A percentile compares a stretch with the other conserved stretches of the same genome.
Conservation (phyloP, 1,140 invertebrate genomes). For the Cherax quadricarinatus region DNA sequence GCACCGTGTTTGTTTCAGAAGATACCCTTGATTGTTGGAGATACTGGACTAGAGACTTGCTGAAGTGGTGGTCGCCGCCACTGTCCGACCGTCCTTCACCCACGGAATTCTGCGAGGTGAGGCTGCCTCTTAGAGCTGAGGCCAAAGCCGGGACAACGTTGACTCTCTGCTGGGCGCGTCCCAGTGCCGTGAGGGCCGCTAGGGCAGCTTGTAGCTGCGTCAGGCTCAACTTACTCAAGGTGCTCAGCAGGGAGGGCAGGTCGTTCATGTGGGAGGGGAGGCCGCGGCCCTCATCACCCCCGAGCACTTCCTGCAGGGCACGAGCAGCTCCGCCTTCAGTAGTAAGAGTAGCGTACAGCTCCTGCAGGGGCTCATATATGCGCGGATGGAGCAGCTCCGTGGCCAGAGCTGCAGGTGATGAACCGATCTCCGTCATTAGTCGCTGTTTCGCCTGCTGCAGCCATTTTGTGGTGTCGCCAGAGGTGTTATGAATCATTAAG, state of each 20-base stretch:
- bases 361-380: constrained; percentile 39
- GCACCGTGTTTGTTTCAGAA: background rate
- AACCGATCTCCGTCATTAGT: constrained; percentile 45
- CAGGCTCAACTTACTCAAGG: constrained; percentile 15
- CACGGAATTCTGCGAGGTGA: background rate
- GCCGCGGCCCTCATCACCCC: constrained; percentile 2
- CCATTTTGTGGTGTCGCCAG: constrained; percentile 22
- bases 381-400: constrained; percentile 29
- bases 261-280: background rate
- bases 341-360: constrained; percentile 26
- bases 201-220: constrained; percentile 27
- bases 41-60: background rate
- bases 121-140: background rate
- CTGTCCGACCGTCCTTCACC: background rate
- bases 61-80: background rate
- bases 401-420: constrained; percentile 40
- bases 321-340: background rate
- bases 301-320: background rate
- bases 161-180: constrained; percentile 59
- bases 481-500: background rate
- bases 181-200: constrained; percentile 42
- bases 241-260: constrained; percentile 15
- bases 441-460: constrained; percentile 22
- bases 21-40: background rate
- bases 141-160: constrained; percentile 37